phyloP scores from a whole-genome alignment of 2,888 invertebrate species.

The Agrilus cyanescens region DNA sequence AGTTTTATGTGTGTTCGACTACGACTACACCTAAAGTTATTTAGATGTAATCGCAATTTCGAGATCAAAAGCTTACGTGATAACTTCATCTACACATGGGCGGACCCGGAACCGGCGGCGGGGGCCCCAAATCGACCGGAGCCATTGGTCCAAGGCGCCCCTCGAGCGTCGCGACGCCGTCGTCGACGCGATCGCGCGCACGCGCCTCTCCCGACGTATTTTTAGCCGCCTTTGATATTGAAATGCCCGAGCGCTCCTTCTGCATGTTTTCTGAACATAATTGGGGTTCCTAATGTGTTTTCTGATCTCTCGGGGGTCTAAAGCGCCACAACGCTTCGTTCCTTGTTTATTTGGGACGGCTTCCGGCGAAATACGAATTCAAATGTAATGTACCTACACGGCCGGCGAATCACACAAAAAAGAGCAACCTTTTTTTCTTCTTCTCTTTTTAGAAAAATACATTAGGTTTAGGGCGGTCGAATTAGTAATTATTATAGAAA shows the following conservation, averaged over 20 bases:
- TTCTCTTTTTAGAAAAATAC: background rate
- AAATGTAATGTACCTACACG: background rate
- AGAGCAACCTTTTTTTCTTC: background rate
- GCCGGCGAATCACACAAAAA: background rate
- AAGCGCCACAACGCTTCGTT: background rate
- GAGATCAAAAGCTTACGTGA: conserved; percentile 30
- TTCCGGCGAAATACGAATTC: too few species aligned
- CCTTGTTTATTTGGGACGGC: conserved; percentile 5
- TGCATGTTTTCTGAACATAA: conserved; percentile 29
- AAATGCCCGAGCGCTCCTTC: conserved; percentile 24
- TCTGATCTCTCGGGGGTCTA: conserved; percentile 14
- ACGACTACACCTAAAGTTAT: conserved; percentile 14
- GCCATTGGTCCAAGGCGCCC: conserved; percentile 28
- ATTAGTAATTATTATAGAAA: too few species aligned
- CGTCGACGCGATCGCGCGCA: conserved; percentile 9
- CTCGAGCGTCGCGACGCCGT: conserved; percentile 22
- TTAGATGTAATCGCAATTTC: conserved; percentile 25
- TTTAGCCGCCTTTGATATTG: conserved; percentile 29
- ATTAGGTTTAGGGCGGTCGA: too few species aligned
- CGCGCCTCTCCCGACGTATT: conserved; percentile 21
- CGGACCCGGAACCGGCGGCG: conserved; percentile 27
- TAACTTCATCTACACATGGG: conserved; percentile 36
- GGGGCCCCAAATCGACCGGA: conserved; percentile 37
- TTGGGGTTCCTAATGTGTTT: conserved; percentile 28
- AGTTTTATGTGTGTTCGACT: too few species aligned